A percentile compares a stretch with the other conserved stretches of the same genome.
These are phyloP conservation scores for Leucania comma DNA, from an alignment of 2,888 invertebrate genomes.

Conservation along the genomic window DNA sequence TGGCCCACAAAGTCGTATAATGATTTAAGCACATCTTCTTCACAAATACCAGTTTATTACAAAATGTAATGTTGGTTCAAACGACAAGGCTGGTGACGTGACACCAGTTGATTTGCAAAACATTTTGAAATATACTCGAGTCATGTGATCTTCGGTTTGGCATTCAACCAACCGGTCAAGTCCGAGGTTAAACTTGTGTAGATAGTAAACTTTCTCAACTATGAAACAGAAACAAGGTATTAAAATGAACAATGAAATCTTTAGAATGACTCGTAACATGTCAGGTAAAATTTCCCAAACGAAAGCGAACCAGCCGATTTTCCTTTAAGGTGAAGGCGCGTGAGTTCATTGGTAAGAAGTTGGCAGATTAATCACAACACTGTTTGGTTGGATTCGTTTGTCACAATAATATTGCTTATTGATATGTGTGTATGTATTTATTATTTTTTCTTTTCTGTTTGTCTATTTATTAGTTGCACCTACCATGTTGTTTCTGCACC, in stretches of 20 bases:
- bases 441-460: no score
- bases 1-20: slow-evolving; percentile 25
- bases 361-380: no score
- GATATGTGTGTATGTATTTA: no score
- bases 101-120: slow-evolving; percentile 50
- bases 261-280: no score
- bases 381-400: no score
- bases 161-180: slow-evolving; percentile 63
- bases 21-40: slow-evolving; percentile 17
- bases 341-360: no score
- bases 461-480: no score
- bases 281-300: no score
- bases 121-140: slow-evolving; percentile 50
- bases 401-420: no score
- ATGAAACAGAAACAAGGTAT: background rate
- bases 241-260: background rate
- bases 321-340: no score
- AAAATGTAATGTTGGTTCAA: slow-evolving; percentile 30
- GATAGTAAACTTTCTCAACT: slow-evolving; percentile 15
- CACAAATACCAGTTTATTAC: slow-evolving; percentile 18
- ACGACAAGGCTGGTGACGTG: slow-evolving; percentile 55
- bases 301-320: no score
- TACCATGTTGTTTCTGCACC: no score
- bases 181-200: slow-evolving; percentile 49
- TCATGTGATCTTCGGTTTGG: slow-evolving; percentile 55